Evolutionary conservation across 2,888 invertebrate genomes (phyloP).

Genomic region (Temnothorax unifasciatus): DNA sequence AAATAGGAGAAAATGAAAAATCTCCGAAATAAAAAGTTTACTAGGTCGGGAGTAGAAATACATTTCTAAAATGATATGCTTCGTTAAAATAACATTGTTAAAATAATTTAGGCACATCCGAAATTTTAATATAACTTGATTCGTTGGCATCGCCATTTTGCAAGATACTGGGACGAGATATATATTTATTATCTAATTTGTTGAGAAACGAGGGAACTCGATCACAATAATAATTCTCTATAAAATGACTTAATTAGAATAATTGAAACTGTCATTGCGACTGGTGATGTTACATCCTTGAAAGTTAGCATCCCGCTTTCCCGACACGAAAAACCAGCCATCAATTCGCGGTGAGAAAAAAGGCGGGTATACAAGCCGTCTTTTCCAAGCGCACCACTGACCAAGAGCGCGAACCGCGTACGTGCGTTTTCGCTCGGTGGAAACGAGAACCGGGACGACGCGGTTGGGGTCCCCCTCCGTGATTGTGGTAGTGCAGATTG

Average conservation of each 20-base stretch:
- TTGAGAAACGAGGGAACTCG: not conserved
- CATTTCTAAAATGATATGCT: not conserved
- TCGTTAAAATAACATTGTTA: not conserved
- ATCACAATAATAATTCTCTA: not conserved
- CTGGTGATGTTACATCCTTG: not conserved
- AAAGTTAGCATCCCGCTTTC: not conserved
- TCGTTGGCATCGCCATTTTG: not conserved
- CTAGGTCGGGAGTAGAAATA: not conserved
- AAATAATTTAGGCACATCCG: not conserved
- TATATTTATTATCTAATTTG: not conserved
- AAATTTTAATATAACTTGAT: not conserved
- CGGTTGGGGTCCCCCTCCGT: slow-evolving; percentile 21
- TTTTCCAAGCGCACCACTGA: slow-evolving; percentile 37
- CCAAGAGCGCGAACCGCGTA: slow-evolving; percentile 47
- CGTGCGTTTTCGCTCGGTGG: slow-evolving; percentile 51
- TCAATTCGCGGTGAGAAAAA: slow-evolving; percentile 23
- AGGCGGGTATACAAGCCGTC: slow-evolving; percentile 30
- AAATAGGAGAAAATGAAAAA: not conserved
- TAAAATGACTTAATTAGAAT: not conserved
- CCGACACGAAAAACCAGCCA: slow-evolving; percentile 5
- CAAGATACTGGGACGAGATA: not conserved
- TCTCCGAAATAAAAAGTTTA: slow-evolving; percentile 15
- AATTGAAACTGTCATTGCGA: not conserved
- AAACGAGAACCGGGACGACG: slow-evolving; percentile 48
- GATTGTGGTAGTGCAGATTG: slow-evolving; percentile 49